Evolutionary conservation across 2,797 vertebrate genomes (phyloP), one percentile per base, ranked within the genome.

Genomic region (Arrhamphus sclerolepis): DNA sequence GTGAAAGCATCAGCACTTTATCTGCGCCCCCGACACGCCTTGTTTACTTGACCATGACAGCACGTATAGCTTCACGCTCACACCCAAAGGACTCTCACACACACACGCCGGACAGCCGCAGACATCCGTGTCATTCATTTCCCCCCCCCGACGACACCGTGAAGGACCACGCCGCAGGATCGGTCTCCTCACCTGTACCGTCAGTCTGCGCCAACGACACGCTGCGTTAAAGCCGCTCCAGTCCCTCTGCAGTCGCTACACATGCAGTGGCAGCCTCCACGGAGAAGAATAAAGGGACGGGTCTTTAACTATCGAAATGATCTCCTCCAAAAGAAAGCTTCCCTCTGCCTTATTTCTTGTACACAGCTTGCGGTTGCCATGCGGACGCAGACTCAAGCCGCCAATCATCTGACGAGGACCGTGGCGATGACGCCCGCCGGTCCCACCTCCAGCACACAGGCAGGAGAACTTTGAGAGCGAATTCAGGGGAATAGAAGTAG

Each of bases 331-430:
- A 38, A n/a, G 14, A 21, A 17, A 42, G 26, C 51, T 67, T 53
- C 51, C 28, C 22, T 47, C 26, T 17, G 21, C 56, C 20, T 29
- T 18, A 31, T 60, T 20, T 57, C 59, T 66, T 39, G 73, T 77
- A 76, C 72, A 84, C 85, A 82, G 80, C 69, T 69, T 61, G 10
- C 65, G 71, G 89, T 90, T 91, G 80, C 87, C 85, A 88, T 87
- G 87, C 82, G 82, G 79, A 82, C 86, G 77, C 78, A 72, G 81
- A 74, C 56, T 72, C 60, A 56, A 82, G 56, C 65, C 80, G 67
- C 74, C 82, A 86, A 81, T 88, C 85, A 79, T 7, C 19, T 71
- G 73, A 26, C 24, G 24, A 26, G 3, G 24, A 26, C 24, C 24
- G 6, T 26, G 1, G 69, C 24, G 70, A 49, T 39, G 82, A 72